Conservation (phyloP, 2,888 invertebrate species). For the Villa cingulata region DNA sequence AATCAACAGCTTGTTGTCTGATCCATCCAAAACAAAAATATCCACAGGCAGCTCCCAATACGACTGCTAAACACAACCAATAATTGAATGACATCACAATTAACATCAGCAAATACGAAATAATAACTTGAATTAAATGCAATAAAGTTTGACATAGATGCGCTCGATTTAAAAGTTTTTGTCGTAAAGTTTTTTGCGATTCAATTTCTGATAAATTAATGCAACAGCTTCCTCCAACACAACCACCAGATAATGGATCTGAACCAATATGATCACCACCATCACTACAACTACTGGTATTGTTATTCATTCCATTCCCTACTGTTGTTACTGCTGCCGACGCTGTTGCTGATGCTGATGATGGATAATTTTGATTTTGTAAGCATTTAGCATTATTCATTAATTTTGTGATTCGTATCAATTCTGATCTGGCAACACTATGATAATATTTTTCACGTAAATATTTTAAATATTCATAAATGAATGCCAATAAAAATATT, state of each 20-base stretch:
- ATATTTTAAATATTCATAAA: slow-evolving; percentile 95
- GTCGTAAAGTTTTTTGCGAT: slow-evolving; percentile 14
- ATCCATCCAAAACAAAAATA: slow-evolving; percentile 34
- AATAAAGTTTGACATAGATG: slow-evolving; percentile 28
- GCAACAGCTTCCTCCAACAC: slow-evolving; percentile 14
- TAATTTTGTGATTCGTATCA: slow-evolving; percentile 19
- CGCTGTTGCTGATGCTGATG: not conserved
- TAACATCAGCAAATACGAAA: slow-evolving; percentile 33
- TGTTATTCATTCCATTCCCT: too few relatives aligned
- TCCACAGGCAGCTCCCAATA: slow-evolving; percentile 28
- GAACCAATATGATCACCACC: too few relatives aligned
- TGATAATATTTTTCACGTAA: slow-evolving; percentile 38
- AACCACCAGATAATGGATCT: too few relatives aligned
- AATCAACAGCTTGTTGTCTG: slow-evolving; percentile 21
- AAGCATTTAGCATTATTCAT: slow-evolving; percentile 12
- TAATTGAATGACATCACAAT: slow-evolving; percentile 34
- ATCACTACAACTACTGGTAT: too few relatives aligned
- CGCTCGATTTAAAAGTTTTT: slow-evolving; percentile 19
- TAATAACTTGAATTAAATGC: slow-evolving; percentile 26
- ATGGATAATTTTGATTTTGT: not conserved
- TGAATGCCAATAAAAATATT: slow-evolving; percentile 73
- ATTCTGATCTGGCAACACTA: slow-evolving; percentile 18
- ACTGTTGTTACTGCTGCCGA: not conserved
- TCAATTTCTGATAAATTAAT: slow-evolving; percentile 19
- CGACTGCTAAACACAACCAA: slow-evolving; percentile 31